Evolutionary conservation across 2,113 vertebrate genomes (phyloP).

Genomic region (human (Homo sapiens)): DNA sequence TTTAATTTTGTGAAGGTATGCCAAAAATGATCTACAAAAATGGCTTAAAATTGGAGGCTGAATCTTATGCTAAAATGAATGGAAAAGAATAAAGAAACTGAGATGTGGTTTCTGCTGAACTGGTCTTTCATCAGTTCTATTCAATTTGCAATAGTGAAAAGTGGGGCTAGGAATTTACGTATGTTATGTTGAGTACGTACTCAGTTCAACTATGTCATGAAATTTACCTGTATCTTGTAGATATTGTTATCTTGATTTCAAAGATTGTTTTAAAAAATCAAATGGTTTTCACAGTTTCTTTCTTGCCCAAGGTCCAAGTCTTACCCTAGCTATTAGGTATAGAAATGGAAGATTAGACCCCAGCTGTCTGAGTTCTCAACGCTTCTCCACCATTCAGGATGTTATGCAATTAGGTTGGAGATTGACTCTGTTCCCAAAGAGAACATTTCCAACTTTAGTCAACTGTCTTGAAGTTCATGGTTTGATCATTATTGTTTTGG

Average conservation of each 20-base stretch:
- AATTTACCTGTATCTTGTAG: not conserved
- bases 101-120: slow-evolving; percentile 20
- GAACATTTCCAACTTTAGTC: not conserved
- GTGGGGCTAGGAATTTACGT: not conserved
- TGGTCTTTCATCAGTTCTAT: slow-evolving; percentile 27
- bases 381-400: not conserved
- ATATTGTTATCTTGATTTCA: not conserved
- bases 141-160: not conserved
- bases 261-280: not conserved
- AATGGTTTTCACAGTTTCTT: not conserved
- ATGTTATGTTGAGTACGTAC: not conserved
- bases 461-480: not conserved
- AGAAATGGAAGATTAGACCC: not conserved
- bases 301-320: not conserved
- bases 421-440: not conserved
- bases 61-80: slow-evolving; percentile 6
- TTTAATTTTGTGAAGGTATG: slow-evolving; percentile 55
- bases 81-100: not conserved
- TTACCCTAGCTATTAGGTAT: not conserved
- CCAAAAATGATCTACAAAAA: slow-evolving; percentile 56
- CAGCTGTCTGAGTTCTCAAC: not conserved
- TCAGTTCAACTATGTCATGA: not conserved
- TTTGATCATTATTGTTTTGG: not conserved
- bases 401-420: not conserved
- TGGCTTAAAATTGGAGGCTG: slow-evolving; percentile 27